Percentiles rank a stretch among this genome's conserved stretches.
Evolutionary conservation across 1,140 invertebrate genomes (phyloP).

Genomic region (Scaptomyza pallida): DNA sequence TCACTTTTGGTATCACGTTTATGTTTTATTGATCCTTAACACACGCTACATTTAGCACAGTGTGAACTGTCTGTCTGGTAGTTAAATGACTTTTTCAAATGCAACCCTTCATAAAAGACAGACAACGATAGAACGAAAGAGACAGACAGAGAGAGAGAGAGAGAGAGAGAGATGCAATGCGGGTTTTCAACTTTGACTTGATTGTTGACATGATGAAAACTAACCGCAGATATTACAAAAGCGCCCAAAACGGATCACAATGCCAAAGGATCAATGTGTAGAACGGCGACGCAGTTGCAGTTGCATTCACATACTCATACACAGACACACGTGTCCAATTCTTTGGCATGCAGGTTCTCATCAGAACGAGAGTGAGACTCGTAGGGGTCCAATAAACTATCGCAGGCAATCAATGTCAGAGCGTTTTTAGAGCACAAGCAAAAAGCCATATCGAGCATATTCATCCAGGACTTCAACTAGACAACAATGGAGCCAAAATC

Average conservation of each 20-base stretch:
- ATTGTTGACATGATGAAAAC: constrained; percentile 74
- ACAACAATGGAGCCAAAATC: constrained; percentile 30
- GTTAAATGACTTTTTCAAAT: constrained; percentile 66
- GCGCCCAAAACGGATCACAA: constrained; percentile 42
- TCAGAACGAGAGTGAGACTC: background rate
- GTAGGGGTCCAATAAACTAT: constrained; percentile 60
- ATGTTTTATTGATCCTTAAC: constrained; percentile 43
- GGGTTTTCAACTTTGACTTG: constrained; percentile 62
- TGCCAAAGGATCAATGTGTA: constrained; percentile 34
- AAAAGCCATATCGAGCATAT: constrained; percentile 43
- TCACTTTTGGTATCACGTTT: constrained; percentile 34
- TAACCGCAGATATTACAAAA: constrained; percentile 71
- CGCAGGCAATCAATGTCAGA: constrained; percentile 75
- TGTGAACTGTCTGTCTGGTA: constrained; percentile 63
- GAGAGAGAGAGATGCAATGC: background rate
- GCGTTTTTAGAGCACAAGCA: constrained; percentile 55
- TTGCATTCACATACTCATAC: constrained; percentile 17
- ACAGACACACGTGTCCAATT: constrained; percentile 60
- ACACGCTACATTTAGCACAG: constrained; percentile 73
- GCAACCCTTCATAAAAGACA: constrained; percentile 16
- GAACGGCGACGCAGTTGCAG: constrained; percentile 15
- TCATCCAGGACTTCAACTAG: constrained; percentile 13
- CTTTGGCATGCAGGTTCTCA: constrained; percentile 26
- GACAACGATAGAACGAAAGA: too few species aligned
- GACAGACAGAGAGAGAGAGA: background rate